Base-by-base conservation (phyloP, 2,113 vertebrate genomes). In the Clarias gariepinus region DNA sequence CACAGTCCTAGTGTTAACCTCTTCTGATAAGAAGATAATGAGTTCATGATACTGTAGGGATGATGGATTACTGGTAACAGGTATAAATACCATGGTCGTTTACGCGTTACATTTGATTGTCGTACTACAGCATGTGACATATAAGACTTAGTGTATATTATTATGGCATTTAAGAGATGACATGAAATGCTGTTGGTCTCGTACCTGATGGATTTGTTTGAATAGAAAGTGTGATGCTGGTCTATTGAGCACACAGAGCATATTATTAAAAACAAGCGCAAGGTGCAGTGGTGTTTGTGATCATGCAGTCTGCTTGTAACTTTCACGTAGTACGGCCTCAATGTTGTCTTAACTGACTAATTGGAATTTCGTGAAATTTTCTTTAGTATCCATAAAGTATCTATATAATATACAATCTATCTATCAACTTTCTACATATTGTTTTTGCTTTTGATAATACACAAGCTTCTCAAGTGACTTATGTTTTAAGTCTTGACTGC, bases 401-500 rank as follows among this genome's bases (percentile, higher is more conserved):
- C 41, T 47, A 47, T 47, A 47, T 47, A 47, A 47, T 47, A 47
- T 47, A 47, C 8, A 47, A 47, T 47, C 6, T 47, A 8, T 47
- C 47, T 19, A 36, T 58, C 16, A 23, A 58, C 28, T 79, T 79
- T 18, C 25, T 15, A 57, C 23, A 57, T 8, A 28, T n/a, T 18
- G 47, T 77, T 23, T 28, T 33, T 61, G 78, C 7, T 61, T 16
- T 36, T 61, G 5, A 57, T 15, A 57, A 3, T 57, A 58, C 53
- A 79, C 3, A 13, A 77, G 23, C 6, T 79, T 3, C 55, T 58
- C 18, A 60, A 6, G 33, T 21, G 55, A 30, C 25, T 80, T 81
- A 57, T 63, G 55, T 58, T 0, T 85, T 78, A 60, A 66, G 89
- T 92, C 94, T 94, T 95, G 80, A 95, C 93, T 19, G 0, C 3